A percentile compares a stretch with the other conserved stretches of the same genome.
phyloP scores from a whole-genome alignment of 2,888 invertebrate genomes.

The Brachylomia viminalis region DNA sequence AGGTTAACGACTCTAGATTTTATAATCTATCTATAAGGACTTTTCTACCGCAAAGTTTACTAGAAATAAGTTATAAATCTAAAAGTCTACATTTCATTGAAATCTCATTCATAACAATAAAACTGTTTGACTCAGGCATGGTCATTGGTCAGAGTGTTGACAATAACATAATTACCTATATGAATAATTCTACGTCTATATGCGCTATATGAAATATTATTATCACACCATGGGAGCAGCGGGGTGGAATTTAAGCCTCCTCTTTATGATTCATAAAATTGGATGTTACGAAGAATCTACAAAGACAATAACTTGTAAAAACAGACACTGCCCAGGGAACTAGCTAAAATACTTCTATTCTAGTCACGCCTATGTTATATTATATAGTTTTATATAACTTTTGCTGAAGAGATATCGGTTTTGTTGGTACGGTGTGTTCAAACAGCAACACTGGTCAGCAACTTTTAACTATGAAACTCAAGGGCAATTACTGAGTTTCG shows the following conservation, averaged over 20 bases:
- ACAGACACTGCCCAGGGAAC: constrained; percentile 43
- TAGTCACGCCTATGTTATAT: constrained; percentile 22
- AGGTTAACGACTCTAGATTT: constrained; percentile 58
- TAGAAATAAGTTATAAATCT: constrained; percentile 49
- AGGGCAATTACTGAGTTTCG: not conserved
- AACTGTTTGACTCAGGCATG: constrained; percentile 5
- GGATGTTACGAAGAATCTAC: constrained; percentile 4
- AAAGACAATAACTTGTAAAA: constrained; percentile 52
- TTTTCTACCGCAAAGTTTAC: constrained; percentile 68
- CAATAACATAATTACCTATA: constrained; percentile 48
- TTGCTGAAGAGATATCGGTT: not conserved
- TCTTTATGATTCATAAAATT: not conserved
- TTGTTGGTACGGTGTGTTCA: not conserved
- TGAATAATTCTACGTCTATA: constrained; percentile 22
- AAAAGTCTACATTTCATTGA: constrained; percentile 24
- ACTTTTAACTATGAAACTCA: not conserved
- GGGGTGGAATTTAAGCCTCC: not conserved
- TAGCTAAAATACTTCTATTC: not conserved
- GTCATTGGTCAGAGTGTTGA: constrained; percentile 49
- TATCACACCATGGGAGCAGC: constrained; percentile 12
- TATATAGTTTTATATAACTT: constrained; percentile 11
- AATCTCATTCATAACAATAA: constrained; percentile 21
- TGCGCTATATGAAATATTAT: constrained; percentile 2
- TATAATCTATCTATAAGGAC: constrained; percentile 64
- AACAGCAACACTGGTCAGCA: not conserved